Conservation (phyloP, 2,888 invertebrate genomes). For the Agrotis ipsilon region DNA sequence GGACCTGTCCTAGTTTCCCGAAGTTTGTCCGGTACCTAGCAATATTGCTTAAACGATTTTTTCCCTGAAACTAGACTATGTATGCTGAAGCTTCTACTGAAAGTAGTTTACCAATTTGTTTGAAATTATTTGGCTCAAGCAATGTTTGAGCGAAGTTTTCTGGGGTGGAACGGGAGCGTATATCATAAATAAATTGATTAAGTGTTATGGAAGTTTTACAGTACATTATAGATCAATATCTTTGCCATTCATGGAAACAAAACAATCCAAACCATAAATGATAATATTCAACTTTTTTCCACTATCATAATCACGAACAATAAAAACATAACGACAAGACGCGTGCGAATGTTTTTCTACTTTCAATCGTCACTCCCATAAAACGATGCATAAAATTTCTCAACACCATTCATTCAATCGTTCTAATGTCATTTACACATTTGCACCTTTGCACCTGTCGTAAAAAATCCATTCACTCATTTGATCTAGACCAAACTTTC, state of each 20-base stretch:
- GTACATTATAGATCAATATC: background rate
- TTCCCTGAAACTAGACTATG: background rate
- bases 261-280: background rate
- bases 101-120: slow-evolving; percentile 26
- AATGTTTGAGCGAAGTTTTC: background rate
- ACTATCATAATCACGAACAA: slow-evolving; percentile 15
- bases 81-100: slow-evolving; percentile 3
- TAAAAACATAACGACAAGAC: slow-evolving; percentile 36
- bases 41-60: slow-evolving; percentile 25
- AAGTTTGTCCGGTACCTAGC: slow-evolving; percentile 13
- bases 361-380: slow-evolving; percentile 36
- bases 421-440: slow-evolving; percentile 65
- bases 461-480: slow-evolving; percentile 63
- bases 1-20: slow-evolving; percentile 16
- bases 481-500: slow-evolving; percentile 73
- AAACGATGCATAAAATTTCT: slow-evolving; percentile 18
- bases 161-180: too few relatives aligned
- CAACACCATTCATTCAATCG: slow-evolving; percentile 42
- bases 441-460: slow-evolving; percentile 60
- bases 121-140: background rate
- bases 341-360: slow-evolving; percentile 43
- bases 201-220: background rate
- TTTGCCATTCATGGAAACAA: background rate
- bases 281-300: slow-evolving; percentile 22
- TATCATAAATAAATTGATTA: background rate